Evolutionary conservation across 2,113 vertebrate genomes (phyloP), one percentile per base, ranked within the genome.

Genomic region (Dendropsophus ebraccatus): DNA sequence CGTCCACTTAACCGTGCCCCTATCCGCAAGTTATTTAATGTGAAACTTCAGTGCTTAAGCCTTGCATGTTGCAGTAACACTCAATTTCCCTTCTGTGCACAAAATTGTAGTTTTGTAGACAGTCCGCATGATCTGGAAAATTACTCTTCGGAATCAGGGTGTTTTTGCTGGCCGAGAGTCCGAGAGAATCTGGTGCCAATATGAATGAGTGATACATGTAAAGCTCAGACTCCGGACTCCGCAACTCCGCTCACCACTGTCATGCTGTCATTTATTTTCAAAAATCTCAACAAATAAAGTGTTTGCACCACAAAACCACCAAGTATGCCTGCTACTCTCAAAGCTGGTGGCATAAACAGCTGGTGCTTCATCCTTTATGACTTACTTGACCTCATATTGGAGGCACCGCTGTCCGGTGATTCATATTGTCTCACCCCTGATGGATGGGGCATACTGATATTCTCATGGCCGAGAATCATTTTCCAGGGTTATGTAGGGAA

Each of bases 401-500:
- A 79, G 73, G 14, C 32, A 60, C 52, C 69, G 28, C 70, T 56
- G 69, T 83, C 54, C 30, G 14, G 54, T 74, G 82, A 83, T 74
- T 83, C 82, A 83, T 58, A 54, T 58, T 45, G 23, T 74, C 82
- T 74, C 35, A 72, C 37, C 25, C 30, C n/a, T 50, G 35, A 86
- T 86, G 76, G 49, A 81, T 80, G 76, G 72, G 77, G 60, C 84
- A 72, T 65, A 54, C 58, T 25, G 84, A 86, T 80, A 84, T 56
- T 84, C 82, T 45, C 47, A 86, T 79, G 82, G 72, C 70, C 21
- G 23, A 69, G 47, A 72, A 56, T 52, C 60, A 70, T 72, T 81
- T 86, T 86, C 84, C 76, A 80, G 60, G 84, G 62, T 79, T 85
- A 67, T 85, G 60, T 41, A 79, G 76, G 58, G 76, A 86, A 80